A percentile compares a stretch with the other conserved stretches of the same genome.
Conservation (phyloP, 2,888 invertebrate genomes). For the Drosophila subsilvestris region DNA sequence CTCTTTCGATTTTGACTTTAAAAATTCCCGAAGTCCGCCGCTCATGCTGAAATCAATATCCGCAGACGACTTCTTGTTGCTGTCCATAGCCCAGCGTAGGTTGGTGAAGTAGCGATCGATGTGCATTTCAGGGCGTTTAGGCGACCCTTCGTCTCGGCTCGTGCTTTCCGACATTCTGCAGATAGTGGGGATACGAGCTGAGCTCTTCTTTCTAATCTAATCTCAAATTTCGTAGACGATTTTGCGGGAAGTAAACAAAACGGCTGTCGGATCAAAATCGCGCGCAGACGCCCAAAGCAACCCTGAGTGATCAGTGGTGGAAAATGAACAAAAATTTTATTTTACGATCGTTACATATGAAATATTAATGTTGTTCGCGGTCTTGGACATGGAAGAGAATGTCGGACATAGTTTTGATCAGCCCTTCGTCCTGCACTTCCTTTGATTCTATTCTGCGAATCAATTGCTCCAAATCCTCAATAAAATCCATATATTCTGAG, state of each 20-base stretch:
- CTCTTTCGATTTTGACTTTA: not conserved
- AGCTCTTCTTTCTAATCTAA: too few relatives aligned
- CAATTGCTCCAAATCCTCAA: constrained; percentile 10
- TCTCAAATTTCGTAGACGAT: not conserved
- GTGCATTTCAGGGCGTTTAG: too few relatives aligned
- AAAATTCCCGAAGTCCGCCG: not conserved
- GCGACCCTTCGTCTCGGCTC: not conserved
- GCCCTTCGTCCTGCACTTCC: too few relatives aligned
- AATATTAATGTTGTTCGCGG: too few relatives aligned
- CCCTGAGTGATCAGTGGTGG: too few relatives aligned
- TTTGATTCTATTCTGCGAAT: constrained; percentile 4
- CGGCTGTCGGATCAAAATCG: too few relatives aligned
- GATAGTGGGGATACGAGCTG: constrained; percentile 9
- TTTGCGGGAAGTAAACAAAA: too few relatives aligned
- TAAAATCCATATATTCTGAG: not conserved
- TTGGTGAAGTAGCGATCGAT: not conserved
- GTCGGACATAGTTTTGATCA: too few relatives aligned
- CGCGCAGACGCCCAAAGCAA: too few relatives aligned
- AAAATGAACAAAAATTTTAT: too few relatives aligned
- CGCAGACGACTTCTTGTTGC: not conserved
- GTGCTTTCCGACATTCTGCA: not conserved
- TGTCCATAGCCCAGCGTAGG: not conserved
- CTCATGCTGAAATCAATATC: constrained; percentile 13
- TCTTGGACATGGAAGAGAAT: too few relatives aligned
- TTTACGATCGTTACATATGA: too few relatives aligned